Conservation (phyloP, 2,888 invertebrate species). For the Chymomyza fuscimana region DNA sequence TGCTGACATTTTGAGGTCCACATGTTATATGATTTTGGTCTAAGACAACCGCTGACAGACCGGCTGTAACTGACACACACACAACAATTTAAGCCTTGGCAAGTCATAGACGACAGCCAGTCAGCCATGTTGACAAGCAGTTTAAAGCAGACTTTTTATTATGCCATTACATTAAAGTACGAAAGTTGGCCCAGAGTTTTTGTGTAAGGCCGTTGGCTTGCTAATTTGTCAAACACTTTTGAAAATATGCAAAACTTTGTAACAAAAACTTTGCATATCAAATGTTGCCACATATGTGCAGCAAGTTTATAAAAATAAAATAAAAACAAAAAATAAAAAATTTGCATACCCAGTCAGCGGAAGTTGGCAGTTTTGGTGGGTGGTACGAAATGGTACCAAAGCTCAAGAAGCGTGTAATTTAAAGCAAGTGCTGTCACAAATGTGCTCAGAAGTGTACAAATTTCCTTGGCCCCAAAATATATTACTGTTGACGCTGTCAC, state of each 20-base stretch:
- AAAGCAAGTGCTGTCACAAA: background rate
- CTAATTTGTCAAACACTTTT: background rate
- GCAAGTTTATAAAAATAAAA: background rate
- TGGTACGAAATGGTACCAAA: background rate
- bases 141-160: conserved; percentile 30
- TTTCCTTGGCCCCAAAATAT: background rate
- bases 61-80: background rate
- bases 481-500: background rate
- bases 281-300: background rate
- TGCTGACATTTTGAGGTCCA: background rate
- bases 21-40: background rate
- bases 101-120: background rate
- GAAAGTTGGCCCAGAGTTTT: background rate
- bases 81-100: background rate
- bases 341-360: background rate
- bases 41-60: background rate
- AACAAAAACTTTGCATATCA: background rate
- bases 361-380: background rate
- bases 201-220: background rate
- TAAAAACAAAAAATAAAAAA: background rate
- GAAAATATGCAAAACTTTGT: background rate
- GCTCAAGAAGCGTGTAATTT: background rate
- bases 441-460: background rate
- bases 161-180: conserved; percentile 24
- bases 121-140: conserved; percentile 28